Evolutionary conservation across 2,888 invertebrate species (phyloP).

Genomic region (Dolichopus griseipennis): DNA sequence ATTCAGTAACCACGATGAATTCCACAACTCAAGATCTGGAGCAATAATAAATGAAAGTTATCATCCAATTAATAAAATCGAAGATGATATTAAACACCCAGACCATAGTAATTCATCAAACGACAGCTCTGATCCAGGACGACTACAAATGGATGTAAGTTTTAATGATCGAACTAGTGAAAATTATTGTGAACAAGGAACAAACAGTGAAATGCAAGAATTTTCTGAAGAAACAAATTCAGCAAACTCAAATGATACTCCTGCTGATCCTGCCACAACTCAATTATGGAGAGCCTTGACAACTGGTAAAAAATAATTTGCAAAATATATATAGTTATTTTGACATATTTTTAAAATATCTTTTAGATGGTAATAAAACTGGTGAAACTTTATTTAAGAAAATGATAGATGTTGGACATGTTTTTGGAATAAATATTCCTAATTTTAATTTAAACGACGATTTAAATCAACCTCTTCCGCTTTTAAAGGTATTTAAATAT

Average conservation of each 20-base stretch:
- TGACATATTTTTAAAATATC: not conserved
- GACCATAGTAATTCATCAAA: constrained; percentile 28
- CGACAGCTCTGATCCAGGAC: constrained; percentile 58
- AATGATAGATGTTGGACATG: not conserved
- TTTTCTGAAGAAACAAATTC: constrained; percentile 39
- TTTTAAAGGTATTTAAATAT: constrained; percentile 10
- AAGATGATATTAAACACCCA: constrained; percentile 23
- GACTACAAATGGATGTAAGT: constrained; percentile 29
- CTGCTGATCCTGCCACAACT: constrained; percentile 42
- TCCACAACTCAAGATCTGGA: not conserved
- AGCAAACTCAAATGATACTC: constrained; percentile 32
- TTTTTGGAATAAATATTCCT: not conserved
- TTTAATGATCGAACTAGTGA: constrained; percentile 20
- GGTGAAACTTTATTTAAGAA: not conserved
- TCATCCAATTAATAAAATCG: not conserved
- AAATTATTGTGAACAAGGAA: constrained; percentile 21
- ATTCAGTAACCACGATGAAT: not conserved
- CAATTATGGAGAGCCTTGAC: constrained; percentile 44
- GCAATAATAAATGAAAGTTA: not conserved
- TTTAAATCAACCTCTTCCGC: constrained; percentile 2
- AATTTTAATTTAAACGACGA: not conserved
- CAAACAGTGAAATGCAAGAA: constrained; percentile 12
- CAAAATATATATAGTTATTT: not conserved
- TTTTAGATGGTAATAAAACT: not conserved
- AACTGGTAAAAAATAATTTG: constrained; percentile 32